phyloP scores from a whole-genome alignment of 1,140 invertebrate genomes.

The Chymomyza costata region DNA sequence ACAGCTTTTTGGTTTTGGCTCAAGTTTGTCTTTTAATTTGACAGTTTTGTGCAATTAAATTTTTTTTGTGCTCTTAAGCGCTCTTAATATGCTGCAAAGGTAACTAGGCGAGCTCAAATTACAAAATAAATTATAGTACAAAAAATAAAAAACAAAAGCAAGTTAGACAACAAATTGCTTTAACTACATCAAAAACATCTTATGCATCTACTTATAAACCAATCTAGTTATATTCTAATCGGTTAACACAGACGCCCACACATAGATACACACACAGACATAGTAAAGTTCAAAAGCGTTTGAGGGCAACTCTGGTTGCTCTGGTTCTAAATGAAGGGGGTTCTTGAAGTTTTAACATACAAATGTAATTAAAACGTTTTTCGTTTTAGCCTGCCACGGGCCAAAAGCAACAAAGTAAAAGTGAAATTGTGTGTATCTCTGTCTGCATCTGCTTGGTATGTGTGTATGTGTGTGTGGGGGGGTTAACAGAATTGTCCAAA shows the following conservation, averaged over 20 bases:
- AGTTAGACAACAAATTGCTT: slow-evolving; percentile 44
- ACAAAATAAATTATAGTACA: not conserved
- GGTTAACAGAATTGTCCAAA: slow-evolving; percentile 48
- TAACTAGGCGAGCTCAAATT: slow-evolving; percentile 1
- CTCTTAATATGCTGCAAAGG: too few relatives aligned
- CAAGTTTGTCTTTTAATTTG: slow-evolving; percentile 58
- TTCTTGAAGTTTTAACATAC: slow-evolving; percentile 71
- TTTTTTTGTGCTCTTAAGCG: slow-evolving; percentile 20
- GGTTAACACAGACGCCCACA: slow-evolving; percentile 25
- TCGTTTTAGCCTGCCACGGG: slow-evolving; percentile 62
- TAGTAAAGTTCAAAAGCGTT: slow-evolving; percentile 69
- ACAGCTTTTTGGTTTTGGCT: slow-evolving; percentile 39
- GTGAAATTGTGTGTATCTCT: slow-evolving; percentile 22
- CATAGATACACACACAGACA: slow-evolving; percentile 27
- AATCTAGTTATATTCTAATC: slow-evolving; percentile 71
- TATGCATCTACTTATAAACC: slow-evolving; percentile 29
- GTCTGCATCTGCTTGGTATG: slow-evolving; percentile 8
- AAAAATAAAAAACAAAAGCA: slow-evolving; percentile 14
- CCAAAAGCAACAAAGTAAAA: slow-evolving; percentile 51
- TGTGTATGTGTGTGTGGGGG: slow-evolving; percentile 22
- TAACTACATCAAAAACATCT: slow-evolving; percentile 67
- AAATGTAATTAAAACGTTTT: slow-evolving; percentile 74
- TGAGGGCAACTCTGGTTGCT: slow-evolving; percentile 39
- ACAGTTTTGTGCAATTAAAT: slow-evolving; percentile 73
- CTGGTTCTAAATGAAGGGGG: too few relatives aligned